These are phyloP conservation scores for Temnothorax nylanderi DNA, from an alignment of 1,140 invertebrate genomes.

Conservation along the genomic window DNA sequence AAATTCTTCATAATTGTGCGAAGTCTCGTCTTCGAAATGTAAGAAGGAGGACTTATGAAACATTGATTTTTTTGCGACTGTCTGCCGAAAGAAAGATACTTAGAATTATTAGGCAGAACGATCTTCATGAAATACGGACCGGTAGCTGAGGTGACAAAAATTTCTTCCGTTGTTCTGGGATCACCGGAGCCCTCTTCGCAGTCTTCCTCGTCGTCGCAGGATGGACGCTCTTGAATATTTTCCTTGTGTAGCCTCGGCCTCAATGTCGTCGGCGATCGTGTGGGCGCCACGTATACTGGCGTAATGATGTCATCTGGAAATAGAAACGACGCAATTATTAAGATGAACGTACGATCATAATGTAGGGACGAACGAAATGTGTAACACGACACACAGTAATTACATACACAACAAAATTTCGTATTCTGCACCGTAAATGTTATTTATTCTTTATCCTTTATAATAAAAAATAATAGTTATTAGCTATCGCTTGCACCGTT, in stretches of 20 bases:
- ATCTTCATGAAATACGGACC: slow-evolving; percentile 79
- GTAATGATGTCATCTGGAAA: slow-evolving; percentile 94
- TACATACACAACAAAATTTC: not conserved
- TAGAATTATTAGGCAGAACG: not conserved
- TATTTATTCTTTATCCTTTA: no score
- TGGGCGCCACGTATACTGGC: slow-evolving; percentile 95
- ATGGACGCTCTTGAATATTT: slow-evolving; percentile 79
- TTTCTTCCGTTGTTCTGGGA: slow-evolving; percentile 88
- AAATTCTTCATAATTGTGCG: not conserved
- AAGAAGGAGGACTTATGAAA: not conserved
- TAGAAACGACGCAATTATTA: slow-evolving; percentile 35
- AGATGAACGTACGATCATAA: not conserved
- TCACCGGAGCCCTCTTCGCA: slow-evolving; percentile 90
- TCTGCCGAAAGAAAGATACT: not conserved
- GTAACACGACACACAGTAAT: not conserved
- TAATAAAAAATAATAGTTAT: not conserved
- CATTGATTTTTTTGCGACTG: not conserved
- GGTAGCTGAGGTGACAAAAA: slow-evolving; percentile 86
- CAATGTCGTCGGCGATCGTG: slow-evolving; percentile 88
- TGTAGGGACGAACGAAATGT: not conserved
- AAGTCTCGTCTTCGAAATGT: not conserved
- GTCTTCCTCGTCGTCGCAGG: slow-evolving; percentile 94
- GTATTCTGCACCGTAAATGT: not conserved
- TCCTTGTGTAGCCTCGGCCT: slow-evolving; percentile 83
- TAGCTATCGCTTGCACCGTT: not conserved